phyloP scores from a whole-genome alignment of 2,113 vertebrate genomes.

The Camelus dromedarius region DNA sequence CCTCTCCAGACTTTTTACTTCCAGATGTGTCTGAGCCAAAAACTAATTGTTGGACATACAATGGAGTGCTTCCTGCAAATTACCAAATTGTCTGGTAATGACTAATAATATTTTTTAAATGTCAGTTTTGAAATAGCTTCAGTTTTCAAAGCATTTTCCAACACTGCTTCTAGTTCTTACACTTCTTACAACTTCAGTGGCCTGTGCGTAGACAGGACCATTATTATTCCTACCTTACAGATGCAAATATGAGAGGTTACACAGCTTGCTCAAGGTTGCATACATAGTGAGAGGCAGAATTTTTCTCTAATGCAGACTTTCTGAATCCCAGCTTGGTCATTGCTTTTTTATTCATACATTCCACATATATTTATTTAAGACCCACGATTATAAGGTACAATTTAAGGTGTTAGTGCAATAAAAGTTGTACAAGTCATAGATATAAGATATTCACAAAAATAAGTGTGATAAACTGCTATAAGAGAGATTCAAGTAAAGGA shows the following conservation, averaged over 20 bases:
- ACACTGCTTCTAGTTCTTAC: slow-evolving; percentile 1
- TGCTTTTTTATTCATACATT: neutral
- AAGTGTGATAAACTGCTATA: slow-evolving; percentile 6
- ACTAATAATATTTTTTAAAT: slow-evolving; percentile 27
- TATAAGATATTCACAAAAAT: slow-evolving; percentile 21
- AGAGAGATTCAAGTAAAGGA: neutral
- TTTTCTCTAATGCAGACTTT: neutral
- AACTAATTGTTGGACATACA: neutral
- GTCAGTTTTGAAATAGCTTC: slow-evolving; percentile 47
- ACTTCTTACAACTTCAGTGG: neutral
- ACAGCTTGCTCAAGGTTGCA: neutral
- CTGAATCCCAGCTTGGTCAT: neutral
- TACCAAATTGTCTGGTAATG: slow-evolving; percentile 52
- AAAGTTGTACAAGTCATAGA: slow-evolving; percentile 5
- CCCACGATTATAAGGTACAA: neutral
- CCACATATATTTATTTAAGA: neutral
- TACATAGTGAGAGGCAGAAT: neutral
- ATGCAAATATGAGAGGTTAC: slow-evolving; percentile 24
- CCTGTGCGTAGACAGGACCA: neutral
- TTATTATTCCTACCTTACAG: neutral
- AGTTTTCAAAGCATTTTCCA: slow-evolving; percentile 51
- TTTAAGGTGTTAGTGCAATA: neutral
- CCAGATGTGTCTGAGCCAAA: neutral
- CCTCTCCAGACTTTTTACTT: slow-evolving; percentile 30
- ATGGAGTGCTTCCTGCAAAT: slow-evolving; percentile 49